These are phyloP conservation scores for Furcula furcula DNA, from an alignment of 2,888 invertebrate genomes.

Conservation along the genomic window DNA sequence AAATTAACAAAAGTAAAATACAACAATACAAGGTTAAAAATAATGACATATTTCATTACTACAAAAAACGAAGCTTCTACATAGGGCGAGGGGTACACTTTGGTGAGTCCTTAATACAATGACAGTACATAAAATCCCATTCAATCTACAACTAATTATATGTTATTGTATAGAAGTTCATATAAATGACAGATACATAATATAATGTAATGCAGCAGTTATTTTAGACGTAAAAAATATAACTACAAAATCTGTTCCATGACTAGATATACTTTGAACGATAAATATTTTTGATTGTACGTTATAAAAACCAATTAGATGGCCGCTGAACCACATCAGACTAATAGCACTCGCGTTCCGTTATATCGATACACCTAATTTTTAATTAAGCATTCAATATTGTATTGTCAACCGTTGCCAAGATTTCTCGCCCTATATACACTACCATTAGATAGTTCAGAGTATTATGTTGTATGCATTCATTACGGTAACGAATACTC, in stretches of 20 bases:
- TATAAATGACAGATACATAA: slow-evolving; percentile 29
- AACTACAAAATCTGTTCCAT: slow-evolving; percentile 45
- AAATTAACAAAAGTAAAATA: slow-evolving; percentile 79
- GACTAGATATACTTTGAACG: slow-evolving; percentile 54
- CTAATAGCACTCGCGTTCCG: slow-evolving; percentile 43
- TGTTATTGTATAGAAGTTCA: slow-evolving; percentile 25
- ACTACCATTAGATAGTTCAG: slow-evolving; percentile 53
- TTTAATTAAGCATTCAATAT: slow-evolving; percentile 65
- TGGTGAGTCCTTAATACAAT: slow-evolving; percentile 33
- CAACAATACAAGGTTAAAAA: slow-evolving; percentile 67
- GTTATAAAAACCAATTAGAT: slow-evolving; percentile 24
- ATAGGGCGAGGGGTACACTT: slow-evolving; percentile 69
- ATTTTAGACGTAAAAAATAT: slow-evolving; percentile 43
- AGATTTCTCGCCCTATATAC: slow-evolving; percentile 75
- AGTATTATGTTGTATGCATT: no score
- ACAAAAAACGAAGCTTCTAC: slow-evolving; percentile 58
- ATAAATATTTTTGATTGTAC: slow-evolving; percentile 27
- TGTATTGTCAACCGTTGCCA: slow-evolving; percentile 75
- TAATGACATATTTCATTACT: slow-evolving; percentile 34
- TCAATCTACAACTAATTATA: slow-evolving; percentile 16
- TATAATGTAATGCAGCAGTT: slow-evolving; percentile 25
- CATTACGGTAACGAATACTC: slow-evolving; percentile 58
- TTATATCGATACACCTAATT: slow-evolving; percentile 42
- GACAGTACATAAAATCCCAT: slow-evolving; percentile 14
- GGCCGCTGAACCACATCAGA: slow-evolving; percentile 28